Conservation (phyloP, 2,113 vertebrate genomes). For the Cynopterus brachyotis region DNA sequence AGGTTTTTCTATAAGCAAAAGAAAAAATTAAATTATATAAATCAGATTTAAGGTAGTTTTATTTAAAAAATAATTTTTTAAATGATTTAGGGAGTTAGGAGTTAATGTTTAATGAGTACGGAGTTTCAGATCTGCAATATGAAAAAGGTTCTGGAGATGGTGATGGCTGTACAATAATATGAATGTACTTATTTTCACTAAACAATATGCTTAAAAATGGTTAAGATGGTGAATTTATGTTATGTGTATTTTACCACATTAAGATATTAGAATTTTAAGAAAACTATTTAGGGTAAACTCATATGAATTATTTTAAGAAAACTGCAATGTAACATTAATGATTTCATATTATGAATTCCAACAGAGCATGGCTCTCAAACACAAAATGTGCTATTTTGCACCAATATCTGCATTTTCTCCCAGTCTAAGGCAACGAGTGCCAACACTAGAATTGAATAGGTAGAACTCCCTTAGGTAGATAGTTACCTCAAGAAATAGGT, state of each 20-base stretch:
- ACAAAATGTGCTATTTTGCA: not conserved
- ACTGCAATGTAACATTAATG: not conserved
- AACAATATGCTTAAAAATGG: no score
- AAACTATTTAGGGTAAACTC: not conserved
- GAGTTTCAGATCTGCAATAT: no score
- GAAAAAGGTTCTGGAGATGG: no score
- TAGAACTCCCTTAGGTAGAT: no score
- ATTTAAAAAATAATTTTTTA: not conserved
- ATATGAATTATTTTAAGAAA: not conserved
- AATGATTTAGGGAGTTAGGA: not conserved
- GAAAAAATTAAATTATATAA: not conserved
- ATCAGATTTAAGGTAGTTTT: not conserved
- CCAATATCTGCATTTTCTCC: not conserved
- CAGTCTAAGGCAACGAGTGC: not conserved
- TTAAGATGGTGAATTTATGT: not conserved
- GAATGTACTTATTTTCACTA: no score
- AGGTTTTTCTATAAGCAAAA: not conserved
- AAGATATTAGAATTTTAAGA: not conserved
- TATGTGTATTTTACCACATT: not conserved
- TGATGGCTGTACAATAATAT: no score
- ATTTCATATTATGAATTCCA: not conserved
- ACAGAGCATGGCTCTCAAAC: accelerated
- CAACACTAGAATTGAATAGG: no score
- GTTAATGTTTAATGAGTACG: no score
- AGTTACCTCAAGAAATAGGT: not conserved